These are phyloP conservation scores for Mimumesa dahlbomi DNA, from an alignment of 2,888 invertebrate genomes.

Conservation along the genomic window DNA sequence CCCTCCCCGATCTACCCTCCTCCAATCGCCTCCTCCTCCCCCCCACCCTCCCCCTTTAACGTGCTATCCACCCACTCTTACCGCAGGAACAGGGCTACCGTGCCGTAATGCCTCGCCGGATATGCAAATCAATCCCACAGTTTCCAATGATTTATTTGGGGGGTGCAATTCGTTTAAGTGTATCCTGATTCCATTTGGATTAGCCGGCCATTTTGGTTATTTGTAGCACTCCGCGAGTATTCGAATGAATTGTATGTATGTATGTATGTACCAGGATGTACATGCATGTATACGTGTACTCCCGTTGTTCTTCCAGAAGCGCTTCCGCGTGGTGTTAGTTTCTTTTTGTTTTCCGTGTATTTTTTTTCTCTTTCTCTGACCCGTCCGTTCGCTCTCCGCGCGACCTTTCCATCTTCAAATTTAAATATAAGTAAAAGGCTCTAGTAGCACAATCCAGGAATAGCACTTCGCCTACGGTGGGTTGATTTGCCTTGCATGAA, in stretches of 20 bases:
- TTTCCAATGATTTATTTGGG: constrained; percentile 77
- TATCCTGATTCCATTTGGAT: constrained; percentile 78
- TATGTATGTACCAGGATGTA: too few relatives aligned
- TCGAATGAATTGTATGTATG: too few relatives aligned
- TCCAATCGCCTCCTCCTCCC: constrained; percentile 21
- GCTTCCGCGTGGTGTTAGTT: neutral
- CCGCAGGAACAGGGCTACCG: constrained; percentile 53
- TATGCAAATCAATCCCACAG: constrained; percentile 79
- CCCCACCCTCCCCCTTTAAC: constrained; percentile 13
- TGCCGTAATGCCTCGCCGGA: constrained; percentile 66
- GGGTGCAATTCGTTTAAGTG: constrained; percentile 80
- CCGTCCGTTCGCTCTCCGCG: constrained; percentile 36
- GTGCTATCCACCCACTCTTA: constrained; percentile 28
- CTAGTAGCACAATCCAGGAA: constrained; percentile 73
- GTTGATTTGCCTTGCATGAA: constrained; percentile 80
- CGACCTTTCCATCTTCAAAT: constrained; percentile 72
- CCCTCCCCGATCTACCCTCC: constrained; percentile 4
- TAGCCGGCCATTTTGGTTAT: constrained; percentile 62
- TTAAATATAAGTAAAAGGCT: constrained; percentile 79
- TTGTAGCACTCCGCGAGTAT: constrained; percentile 13
- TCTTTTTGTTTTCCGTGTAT: neutral
- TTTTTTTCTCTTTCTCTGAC: constrained; percentile 40
- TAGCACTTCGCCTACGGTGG: constrained; percentile 71
- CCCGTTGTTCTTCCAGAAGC: neutral
- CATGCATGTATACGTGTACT: too few relatives aligned